These are phyloP conservation scores for Conus betulinus DNA, from an alignment of 1,140 invertebrate genomes.

Conservation along the genomic window DNA sequence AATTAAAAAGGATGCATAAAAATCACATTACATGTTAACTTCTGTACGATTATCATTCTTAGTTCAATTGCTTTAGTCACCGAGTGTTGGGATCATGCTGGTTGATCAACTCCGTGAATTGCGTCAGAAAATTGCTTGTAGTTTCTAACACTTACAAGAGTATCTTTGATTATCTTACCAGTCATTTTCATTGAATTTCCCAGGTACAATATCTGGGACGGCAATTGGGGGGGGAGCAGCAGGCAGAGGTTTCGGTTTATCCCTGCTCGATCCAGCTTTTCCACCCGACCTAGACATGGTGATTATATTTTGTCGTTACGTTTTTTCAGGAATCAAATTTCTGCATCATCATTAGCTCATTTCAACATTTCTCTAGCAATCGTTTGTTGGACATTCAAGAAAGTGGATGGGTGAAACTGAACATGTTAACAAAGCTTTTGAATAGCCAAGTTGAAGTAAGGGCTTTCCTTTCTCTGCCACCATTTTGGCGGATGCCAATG, in stretches of 20 bases:
- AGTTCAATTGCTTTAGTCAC: no score
- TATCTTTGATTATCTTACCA: conserved; percentile 59
- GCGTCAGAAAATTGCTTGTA: no score
- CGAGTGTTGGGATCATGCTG: no score
- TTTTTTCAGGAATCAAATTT: neutral
- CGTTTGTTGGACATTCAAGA: neutral
- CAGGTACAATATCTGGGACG: conserved; percentile 73
- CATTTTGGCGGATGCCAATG: neutral
- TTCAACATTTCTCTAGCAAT: neutral
- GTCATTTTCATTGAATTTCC: conserved; percentile 74
- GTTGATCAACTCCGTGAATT: no score
- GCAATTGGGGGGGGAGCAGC: conserved; percentile 64
- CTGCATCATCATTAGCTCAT: neutral
- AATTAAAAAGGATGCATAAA: no score
- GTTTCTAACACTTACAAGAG: no score
- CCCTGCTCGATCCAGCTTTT: conserved; percentile 60
- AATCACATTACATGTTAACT: no score
- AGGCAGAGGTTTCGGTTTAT: conserved; percentile 62
- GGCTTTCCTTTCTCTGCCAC: neutral
- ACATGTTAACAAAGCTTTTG: neutral
- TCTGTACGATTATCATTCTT: no score
- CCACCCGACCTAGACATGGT: conserved; percentile 42
- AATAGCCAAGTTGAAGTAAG: neutral
- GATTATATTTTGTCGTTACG: no score
- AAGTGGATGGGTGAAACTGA: neutral